Percentiles rank a stretch among this genome's conserved stretches.
Evolutionary conservation across 2,797 vertebrate genomes (phyloP).

Genomic region (Mionectes olivaceus): DNA sequence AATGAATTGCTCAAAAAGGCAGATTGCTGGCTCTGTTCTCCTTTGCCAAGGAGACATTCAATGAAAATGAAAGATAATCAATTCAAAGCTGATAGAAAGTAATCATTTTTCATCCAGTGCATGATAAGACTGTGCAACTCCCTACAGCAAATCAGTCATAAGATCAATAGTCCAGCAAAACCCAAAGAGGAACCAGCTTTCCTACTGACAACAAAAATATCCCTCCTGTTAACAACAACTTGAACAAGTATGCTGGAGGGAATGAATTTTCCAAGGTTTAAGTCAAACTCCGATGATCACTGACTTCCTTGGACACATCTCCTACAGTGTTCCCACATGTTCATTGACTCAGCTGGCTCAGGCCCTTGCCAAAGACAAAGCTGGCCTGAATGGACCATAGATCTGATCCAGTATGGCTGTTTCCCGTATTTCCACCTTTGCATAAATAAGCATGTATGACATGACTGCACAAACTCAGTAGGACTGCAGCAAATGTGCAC

Average conservation of each 20-base stretch:
- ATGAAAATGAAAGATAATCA: slow-evolving; percentile 66
- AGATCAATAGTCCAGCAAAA: slow-evolving; percentile 45
- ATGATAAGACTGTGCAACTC: slow-evolving; percentile 40
- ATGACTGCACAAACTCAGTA: not conserved
- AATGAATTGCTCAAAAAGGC: slow-evolving; percentile 45
- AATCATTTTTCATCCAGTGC: slow-evolving; percentile 52
- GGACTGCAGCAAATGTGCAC: not conserved
- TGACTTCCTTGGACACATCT: not conserved
- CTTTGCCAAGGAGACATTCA: slow-evolving; percentile 55
- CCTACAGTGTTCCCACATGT: not conserved
- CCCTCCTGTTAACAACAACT: not conserved
- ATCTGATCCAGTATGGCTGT: not conserved
- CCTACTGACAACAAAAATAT: slow-evolving; percentile 21
- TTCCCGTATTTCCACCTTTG: not conserved
- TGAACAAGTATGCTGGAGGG: not conserved
- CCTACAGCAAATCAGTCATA: slow-evolving; percentile 5
- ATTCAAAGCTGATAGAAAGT: slow-evolving; percentile 63
- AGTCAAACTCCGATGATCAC: not conserved
- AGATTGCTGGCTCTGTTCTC: slow-evolving; percentile 36
- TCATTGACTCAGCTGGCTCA: not conserved
- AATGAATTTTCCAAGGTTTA: not conserved
- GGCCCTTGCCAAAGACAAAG: not conserved
- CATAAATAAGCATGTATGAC: not conserved
- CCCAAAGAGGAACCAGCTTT: not conserved
- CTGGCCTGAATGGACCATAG: not conserved